Base-by-base conservation (phyloP, 2,113 vertebrate species). In the Accipiter virgatus region DNA sequence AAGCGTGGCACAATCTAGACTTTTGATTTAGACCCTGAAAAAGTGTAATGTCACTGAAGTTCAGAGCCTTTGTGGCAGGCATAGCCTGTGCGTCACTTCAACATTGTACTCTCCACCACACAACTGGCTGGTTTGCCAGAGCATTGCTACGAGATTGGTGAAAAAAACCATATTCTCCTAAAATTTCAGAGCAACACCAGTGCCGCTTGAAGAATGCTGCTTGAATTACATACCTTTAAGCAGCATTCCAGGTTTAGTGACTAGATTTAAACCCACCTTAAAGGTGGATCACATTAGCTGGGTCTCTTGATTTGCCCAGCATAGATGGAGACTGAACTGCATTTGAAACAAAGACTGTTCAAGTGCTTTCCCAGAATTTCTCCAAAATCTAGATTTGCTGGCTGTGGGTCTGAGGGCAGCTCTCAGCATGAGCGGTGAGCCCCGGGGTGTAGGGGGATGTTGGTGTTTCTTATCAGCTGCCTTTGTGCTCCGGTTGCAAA, bases 31-130 rank as follows among this genome's bases (percentile, higher is more conserved):
- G 67, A 73, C 23, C 8, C 26, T n/a, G 34, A 73, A 73, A 70
- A 90, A 66, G 26, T 23, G 5, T 31, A 80, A 9, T 48, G 17
- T 26, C 56, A 53, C 27, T 23, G 8, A 68, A 66, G 22, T 68
- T 58, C 56, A 77, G 61, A 61, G 62, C 13, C 31, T 63, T 27
- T 61, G 31, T 81, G 59, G 26, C 62, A 67, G n/a, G 31, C 21
- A 40, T 23, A 91, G 11, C 27, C n/a, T 63, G 6, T 53, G 52
- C n/a, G 47, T 61, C 56, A 11, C 26, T 91, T 91, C 40, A 78
- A 0, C 4, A 0, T 15, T 0, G 1, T 50, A 34, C 0, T 0
- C 13, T 7, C 17, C n/a, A 32, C 11, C 21, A 89, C 61, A 65
- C 8, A 48, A 26, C 25, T 38, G 65, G 17, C 15, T 72, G 10